Evolutionary conservation across 2,888 invertebrate species (phyloP).

Genomic region (Tetranychus piercei): DNA sequence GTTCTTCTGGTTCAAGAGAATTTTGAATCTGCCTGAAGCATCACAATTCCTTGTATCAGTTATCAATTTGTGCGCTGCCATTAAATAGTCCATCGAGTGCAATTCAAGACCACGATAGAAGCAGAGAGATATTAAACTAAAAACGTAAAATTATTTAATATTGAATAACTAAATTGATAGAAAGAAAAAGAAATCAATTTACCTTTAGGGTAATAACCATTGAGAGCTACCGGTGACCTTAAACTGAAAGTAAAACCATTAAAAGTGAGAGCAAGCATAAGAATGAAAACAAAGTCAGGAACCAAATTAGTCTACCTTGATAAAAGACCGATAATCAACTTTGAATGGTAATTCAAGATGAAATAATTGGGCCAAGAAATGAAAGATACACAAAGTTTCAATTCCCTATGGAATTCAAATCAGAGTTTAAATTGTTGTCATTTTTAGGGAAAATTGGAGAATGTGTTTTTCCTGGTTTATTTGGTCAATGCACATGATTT

Average conservation of each 20-base stretch:
- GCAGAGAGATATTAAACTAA: neutral
- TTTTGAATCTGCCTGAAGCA: neutral
- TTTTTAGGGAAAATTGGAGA: too few species aligned
- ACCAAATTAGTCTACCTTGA: neutral
- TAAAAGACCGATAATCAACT: neutral
- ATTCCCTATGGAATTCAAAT: too few species aligned
- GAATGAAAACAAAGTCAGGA: neutral
- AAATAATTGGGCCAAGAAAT: too few species aligned
- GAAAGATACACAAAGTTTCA: too few species aligned
- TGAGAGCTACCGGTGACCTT: neutral
- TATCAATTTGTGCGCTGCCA: neutral
- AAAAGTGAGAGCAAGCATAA: neutral
- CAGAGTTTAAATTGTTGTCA: too few species aligned
- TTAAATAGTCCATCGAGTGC: neutral
- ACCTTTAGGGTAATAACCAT: conserved; percentile 1
- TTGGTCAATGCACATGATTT: too few species aligned
- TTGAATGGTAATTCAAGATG: neutral
- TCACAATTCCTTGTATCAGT: neutral
- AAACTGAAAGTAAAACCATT: neutral
- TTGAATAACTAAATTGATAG: neutral
- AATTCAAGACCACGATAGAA: neutral
- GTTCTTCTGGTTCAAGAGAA: neutral
- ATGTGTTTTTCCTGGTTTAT: too few species aligned
- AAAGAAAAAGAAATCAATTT: neutral
- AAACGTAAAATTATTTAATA: neutral